These are phyloP conservation scores for honey bee (Apis mellifera) DNA, from an alignment of 1,140 invertebrate genomes.

Conservation along the genomic window DNA sequence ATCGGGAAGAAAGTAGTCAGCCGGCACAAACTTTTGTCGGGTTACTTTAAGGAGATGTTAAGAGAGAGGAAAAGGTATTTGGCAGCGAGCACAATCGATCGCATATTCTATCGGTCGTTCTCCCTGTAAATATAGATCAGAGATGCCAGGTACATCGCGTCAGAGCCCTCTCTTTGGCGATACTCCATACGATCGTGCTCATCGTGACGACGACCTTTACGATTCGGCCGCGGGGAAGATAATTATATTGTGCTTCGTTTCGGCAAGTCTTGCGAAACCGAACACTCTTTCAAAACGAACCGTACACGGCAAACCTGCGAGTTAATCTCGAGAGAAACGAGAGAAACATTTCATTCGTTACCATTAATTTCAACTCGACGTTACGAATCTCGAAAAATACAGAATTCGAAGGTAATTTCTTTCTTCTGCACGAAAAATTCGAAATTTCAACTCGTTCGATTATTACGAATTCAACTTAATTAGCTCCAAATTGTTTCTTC, in stretches of 20 bases:
- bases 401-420: neutral
- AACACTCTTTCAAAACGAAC: constrained; percentile 19
- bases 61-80: constrained; percentile 64
- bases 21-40: constrained; percentile 46
- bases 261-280: constrained; percentile 34
- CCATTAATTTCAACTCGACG: neutral
- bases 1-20: constrained; percentile 21
- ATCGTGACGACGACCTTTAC: constrained; percentile 52
- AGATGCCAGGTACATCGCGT: constrained; percentile 66
- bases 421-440: neutral
- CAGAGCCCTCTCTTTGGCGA: constrained; percentile 69
- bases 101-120: constrained; percentile 78
- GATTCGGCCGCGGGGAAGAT: constrained; percentile 35
- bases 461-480: neutral
- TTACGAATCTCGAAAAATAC: too few species aligned
- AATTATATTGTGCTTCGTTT: constrained; percentile 52
- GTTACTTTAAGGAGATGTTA: constrained; percentile 49
- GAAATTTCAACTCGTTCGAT: neutral
- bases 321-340: neutral
- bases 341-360: too few species aligned
- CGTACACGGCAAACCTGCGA: neutral
- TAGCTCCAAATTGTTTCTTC: neutral
- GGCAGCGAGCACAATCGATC: constrained; percentile 75
- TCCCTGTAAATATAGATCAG: constrained; percentile 76
- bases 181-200: constrained; percentile 66